Evolutionary conservation across 2,888 invertebrate genomes (phyloP).

Genomic region (Geophilus truncorum): DNA sequence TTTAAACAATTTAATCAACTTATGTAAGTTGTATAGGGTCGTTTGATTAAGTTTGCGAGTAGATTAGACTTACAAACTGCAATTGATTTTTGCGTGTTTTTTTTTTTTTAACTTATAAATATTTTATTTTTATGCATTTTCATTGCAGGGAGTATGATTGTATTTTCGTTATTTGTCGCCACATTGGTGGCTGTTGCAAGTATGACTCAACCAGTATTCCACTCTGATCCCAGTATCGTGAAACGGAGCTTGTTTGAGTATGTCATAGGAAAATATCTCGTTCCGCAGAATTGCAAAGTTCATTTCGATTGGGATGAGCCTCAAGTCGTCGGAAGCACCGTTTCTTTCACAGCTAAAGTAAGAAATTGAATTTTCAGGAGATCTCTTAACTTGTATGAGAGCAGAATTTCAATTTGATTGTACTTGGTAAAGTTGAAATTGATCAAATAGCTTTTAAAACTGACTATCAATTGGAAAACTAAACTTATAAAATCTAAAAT

Average conservation of each 20-base stretch:
- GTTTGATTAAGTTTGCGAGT: no score
- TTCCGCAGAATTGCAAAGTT: constrained; percentile 79
- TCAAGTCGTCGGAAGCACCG: constrained; percentile 79
- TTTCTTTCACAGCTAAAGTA: constrained; percentile 77
- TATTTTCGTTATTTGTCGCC: constrained; percentile 82
- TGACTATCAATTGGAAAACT: no score
- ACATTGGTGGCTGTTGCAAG: constrained; percentile 83
- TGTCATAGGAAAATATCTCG: constrained; percentile 84
- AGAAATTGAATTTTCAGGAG: no score
- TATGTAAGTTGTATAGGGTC: not conserved
- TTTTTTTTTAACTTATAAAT: not conserved
- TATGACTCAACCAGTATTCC: constrained; percentile 83
- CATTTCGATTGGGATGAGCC: constrained; percentile 90
- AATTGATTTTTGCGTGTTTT: not conserved
- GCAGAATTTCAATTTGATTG: no score
- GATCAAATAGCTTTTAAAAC: no score
- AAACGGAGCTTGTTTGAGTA: constrained; percentile 83
- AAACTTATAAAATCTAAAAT: not conserved
- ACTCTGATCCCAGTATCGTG: constrained; percentile 65
- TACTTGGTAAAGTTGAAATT: no score
- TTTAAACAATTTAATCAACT: not conserved
- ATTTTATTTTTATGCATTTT: constrained; percentile 30
- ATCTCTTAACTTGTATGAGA: no score
- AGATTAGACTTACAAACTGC: no score
- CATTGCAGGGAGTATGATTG: constrained; percentile 72